Percentiles rank a stretch among this genome's conserved stretches.
phyloP scores from a whole-genome alignment of 2,888 invertebrate genomes.

The Girardia tigrina region DNA sequence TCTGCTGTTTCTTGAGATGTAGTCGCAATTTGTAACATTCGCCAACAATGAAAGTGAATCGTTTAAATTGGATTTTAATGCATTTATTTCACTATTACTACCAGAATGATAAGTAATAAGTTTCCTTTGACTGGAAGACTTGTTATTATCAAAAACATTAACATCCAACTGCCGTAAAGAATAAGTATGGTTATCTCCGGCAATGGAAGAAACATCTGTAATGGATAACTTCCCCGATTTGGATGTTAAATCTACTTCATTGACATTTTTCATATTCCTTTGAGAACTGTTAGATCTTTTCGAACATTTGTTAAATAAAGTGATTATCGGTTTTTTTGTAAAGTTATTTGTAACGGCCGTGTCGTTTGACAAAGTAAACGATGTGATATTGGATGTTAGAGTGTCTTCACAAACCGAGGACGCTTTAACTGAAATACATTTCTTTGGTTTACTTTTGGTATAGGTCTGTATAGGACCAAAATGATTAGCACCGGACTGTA shows the following conservation, averaged over 20 bases:
- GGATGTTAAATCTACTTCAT: not conserved
- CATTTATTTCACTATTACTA: not conserved
- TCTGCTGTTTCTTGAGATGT: not conserved
- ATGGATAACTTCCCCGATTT: not conserved
- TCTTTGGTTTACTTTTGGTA: not conserved
- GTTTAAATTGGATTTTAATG: not conserved
- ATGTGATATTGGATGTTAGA: not conserved
- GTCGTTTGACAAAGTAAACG: not conserved
- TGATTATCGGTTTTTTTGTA: not conserved
- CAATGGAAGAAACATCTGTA: not conserved
- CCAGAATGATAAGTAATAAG: not conserved
- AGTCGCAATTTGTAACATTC: not conserved
- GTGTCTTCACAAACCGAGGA: not conserved
- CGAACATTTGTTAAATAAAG: not conserved
- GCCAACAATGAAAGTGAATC: not conserved
- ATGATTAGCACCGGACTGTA: not conserved
- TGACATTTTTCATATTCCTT: not conserved
- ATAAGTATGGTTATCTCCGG: not conserved
- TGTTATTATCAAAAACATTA: not conserved
- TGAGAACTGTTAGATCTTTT: not conserved
- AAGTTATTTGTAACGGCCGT: not conserved
- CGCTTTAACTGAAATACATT: not conserved
- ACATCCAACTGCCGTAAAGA: not conserved
- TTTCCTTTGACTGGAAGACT: not conserved
- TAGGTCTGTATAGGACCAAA: not conserved